Evolutionary conservation across 1,140 invertebrate genomes (phyloP).

Genomic region (Neuroterus valhalla): DNA sequence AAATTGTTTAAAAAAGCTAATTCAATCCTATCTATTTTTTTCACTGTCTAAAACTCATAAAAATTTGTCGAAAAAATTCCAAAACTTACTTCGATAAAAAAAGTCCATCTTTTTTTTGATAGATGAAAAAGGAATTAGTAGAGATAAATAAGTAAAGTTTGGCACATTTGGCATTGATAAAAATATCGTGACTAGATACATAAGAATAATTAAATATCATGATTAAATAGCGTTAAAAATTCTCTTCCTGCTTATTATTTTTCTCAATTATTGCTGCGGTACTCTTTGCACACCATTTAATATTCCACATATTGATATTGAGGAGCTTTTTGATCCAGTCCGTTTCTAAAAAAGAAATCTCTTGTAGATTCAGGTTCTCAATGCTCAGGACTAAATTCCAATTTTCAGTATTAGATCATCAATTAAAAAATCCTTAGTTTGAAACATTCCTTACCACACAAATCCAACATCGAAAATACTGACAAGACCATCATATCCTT

Average conservation of each 20-base stretch:
- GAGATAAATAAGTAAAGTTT: background rate
- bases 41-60: no score
- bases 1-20: background rate
- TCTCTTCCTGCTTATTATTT: slow-evolving; percentile 6
- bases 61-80: no score
- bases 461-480: slow-evolving; percentile 56
- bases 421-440: slow-evolving; percentile 28
- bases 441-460: slow-evolving; percentile 66
- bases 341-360: slow-evolving; percentile 61
- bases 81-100: no score
- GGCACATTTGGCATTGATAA: background rate
- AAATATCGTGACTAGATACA: slow-evolving; percentile 10
- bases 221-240: background rate
- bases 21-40: background rate
- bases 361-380: slow-evolving; percentile 3
- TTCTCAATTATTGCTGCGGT: slow-evolving; percentile 31
- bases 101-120: no score
- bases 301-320: slow-evolving; percentile 61
- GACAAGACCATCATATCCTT: slow-evolving; percentile 57
- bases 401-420: slow-evolving; percentile 6
- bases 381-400: slow-evolving; percentile 8
- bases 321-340: slow-evolving; percentile 50
- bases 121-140: no score
- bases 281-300: slow-evolving; percentile 52
- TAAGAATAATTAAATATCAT: background rate